These are phyloP conservation scores for Xenops minutus DNA, from an alignment of 2,797 vertebrate genomes.

Conservation along the genomic window DNA sequence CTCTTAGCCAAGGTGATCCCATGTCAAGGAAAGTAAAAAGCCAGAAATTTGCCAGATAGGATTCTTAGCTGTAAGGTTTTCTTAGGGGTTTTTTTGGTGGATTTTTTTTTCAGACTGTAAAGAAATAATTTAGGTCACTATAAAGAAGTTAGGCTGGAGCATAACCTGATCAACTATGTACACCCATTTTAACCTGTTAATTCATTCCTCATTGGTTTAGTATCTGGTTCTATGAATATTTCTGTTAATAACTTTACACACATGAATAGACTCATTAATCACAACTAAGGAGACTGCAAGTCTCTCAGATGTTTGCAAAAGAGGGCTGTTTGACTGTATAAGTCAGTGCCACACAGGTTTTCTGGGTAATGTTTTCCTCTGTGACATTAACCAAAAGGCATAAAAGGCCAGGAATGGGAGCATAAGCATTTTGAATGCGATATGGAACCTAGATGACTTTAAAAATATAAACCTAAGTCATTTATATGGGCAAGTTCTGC, in stretches of 20 bases:
- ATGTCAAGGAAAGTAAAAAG: neutral
- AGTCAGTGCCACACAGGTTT: neutral
- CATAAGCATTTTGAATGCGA: neutral
- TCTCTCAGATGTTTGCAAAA: neutral
- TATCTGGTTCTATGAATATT: slow-evolving; percentile 24
- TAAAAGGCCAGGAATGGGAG: neutral
- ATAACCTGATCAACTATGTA: neutral
- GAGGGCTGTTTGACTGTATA: neutral
- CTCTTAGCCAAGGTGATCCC: neutral
- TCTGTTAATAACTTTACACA: slow-evolving; percentile 32
- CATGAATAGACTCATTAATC: slow-evolving; percentile 38
- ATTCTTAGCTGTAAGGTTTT: neutral
- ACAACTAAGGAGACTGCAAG: slow-evolving; percentile 19
- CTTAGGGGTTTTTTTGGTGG: too few relatives aligned
- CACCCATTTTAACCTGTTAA: neutral
- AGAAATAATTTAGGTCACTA: neutral
- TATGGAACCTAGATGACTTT: neutral
- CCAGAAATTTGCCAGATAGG: neutral
- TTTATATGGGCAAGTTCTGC: neutral
- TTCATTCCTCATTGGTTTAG: slow-evolving; percentile 8
- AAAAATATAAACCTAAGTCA: neutral
- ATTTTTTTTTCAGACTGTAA: neutral
- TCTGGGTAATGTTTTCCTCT: neutral
- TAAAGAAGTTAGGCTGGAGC: neutral
- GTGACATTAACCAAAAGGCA: rapidly evolving